Conservation (phyloP, 1,140 invertebrate genomes). For the Bombus breviceps region DNA sequence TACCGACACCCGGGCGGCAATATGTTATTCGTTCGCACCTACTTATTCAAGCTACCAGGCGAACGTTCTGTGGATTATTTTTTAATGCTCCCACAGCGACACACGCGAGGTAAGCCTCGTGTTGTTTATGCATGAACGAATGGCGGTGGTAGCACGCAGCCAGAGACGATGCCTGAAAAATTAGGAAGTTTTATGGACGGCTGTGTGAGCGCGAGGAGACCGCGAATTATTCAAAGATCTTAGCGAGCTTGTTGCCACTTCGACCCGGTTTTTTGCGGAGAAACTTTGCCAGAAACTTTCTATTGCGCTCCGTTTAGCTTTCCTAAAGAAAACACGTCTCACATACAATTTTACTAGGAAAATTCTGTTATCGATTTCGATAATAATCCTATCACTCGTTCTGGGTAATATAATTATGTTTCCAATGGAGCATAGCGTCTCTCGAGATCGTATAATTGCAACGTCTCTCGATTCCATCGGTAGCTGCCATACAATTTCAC, state of each 20-base stretch:
- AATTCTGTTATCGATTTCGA: not conserved
- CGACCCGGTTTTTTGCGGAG: not conserved
- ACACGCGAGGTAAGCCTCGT: not conserved
- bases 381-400: not conserved
- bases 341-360: not conserved
- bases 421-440: not conserved
- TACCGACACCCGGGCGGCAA: not conserved
- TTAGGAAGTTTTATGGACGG: not conserved
- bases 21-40: not conserved
- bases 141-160: too few species aligned
- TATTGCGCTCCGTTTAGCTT: too few species aligned
- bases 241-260: not conserved
- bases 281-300: too few species aligned
- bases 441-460: not conserved
- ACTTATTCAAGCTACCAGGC: not conserved
- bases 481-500: not conserved
- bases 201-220: too few species aligned
- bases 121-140: not conserved
- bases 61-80: not conserved
- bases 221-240: constrained; percentile 1
- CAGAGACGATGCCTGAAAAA: not conserved
- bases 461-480: not conserved
- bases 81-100: not conserved
- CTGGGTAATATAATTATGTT: not conserved
- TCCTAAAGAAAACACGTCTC: too few species aligned